These are phyloP conservation scores for Anguilla megastoma DNA, from an alignment of 2,797 vertebrate genomes.

Conservation along the genomic window DNA sequence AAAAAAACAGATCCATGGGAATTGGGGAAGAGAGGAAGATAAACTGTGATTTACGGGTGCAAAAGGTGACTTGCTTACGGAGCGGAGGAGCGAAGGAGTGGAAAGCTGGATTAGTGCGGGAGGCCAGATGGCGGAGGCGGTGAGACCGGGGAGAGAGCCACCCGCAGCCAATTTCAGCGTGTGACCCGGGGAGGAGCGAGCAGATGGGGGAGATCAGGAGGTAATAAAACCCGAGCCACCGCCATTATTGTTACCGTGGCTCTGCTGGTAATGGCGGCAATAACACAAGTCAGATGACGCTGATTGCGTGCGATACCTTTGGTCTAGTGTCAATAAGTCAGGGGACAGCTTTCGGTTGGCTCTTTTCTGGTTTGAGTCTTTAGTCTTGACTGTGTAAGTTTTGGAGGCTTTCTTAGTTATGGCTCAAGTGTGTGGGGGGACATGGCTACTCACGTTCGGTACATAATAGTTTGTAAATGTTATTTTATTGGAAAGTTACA, in stretches of 20 bases:
- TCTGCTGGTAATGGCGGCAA: slow-evolving; percentile 57
- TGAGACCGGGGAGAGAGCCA: slow-evolving; percentile 39
- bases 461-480: background rate
- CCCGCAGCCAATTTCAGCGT: slow-evolving; percentile 44
- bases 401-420: background rate
- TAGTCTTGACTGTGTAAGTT: background rate
- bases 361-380: background rate
- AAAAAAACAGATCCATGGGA: background rate
- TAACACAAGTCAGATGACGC: slow-evolving; percentile 39
- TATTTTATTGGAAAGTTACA: background rate
- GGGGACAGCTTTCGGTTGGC: background rate
- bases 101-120: slow-evolving; percentile 54
- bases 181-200: slow-evolving; percentile 56
- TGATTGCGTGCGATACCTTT: slow-evolving; percentile 1
- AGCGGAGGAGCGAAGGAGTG: slow-evolving; percentile 32
- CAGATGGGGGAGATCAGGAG: slow-evolving; percentile 68
- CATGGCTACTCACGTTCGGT: background rate
- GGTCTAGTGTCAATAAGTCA: background rate
- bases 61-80: background rate
- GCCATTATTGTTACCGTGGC: slow-evolving; percentile 62
- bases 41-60: background rate
- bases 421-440: background rate
- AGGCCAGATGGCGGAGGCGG: slow-evolving; percentile 56
- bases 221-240: slow-evolving; percentile 71
- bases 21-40: background rate